These are phyloP conservation scores for Monopis laevigella DNA, from an alignment of 2,888 invertebrate genomes.

Conservation along the genomic window DNA sequence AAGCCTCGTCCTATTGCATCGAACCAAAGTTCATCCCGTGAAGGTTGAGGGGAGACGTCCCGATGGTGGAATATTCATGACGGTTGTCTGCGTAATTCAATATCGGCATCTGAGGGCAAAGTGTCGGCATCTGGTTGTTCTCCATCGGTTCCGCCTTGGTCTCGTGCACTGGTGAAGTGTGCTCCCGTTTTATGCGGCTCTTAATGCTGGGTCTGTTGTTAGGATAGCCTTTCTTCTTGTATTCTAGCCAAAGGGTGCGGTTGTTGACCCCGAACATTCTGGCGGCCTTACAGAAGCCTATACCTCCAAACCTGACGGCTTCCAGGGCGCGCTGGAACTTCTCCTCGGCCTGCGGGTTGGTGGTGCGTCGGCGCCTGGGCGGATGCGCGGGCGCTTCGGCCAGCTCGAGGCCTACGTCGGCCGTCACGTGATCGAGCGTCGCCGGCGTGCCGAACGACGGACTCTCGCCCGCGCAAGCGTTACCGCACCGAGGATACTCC, in stretches of 20 bases:
- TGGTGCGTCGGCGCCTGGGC: slow-evolving; percentile 73
- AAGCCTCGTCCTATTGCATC: slow-evolving; percentile 71
- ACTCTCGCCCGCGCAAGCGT: slow-evolving; percentile 69
- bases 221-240: slow-evolving; percentile 85
- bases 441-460: too few relatives aligned
- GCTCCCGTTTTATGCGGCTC: slow-evolving; percentile 76
- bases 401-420: slow-evolving; percentile 23
- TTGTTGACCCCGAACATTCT: slow-evolving; percentile 87
- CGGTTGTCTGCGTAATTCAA: slow-evolving; percentile 77
- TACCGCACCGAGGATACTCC: slow-evolving; percentile 81
- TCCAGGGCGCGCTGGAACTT: slow-evolving; percentile 84
- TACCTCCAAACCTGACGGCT: slow-evolving; percentile 83
- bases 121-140: slow-evolving; percentile 59
- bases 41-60: slow-evolving; percentile 73
- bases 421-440: slow-evolving; percentile 24
- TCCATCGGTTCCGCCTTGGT: slow-evolving; percentile 49
- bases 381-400: slow-evolving; percentile 31
- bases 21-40: slow-evolving; percentile 81
- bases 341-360: slow-evolving; percentile 84
- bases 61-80: slow-evolving; percentile 70
- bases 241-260: slow-evolving; percentile 85
- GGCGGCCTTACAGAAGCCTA: slow-evolving; percentile 88
- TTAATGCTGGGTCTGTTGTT: slow-evolving; percentile 82
- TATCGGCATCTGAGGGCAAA: slow-evolving; percentile 73
- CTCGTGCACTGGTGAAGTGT: slow-evolving; percentile 70